phyloP scores from a whole-genome alignment of 2,888 invertebrate genomes.

The Cosmopolites sordidus region DNA sequence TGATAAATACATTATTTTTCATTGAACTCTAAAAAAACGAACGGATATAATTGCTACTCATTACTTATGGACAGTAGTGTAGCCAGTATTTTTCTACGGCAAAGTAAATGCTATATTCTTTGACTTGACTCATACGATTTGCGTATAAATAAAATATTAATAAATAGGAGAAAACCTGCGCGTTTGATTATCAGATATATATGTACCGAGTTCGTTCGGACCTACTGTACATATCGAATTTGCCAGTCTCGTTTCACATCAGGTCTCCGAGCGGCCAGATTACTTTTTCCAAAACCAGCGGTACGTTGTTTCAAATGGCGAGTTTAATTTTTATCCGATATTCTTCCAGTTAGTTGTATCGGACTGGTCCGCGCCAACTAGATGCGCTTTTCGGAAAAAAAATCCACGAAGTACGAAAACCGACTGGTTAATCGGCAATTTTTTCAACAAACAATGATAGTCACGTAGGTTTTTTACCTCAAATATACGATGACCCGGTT shows the following conservation, averaged over 20 bases:
- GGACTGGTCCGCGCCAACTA: neutral
- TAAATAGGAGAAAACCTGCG: conserved; percentile 10
- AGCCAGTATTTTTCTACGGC: too few species aligned
- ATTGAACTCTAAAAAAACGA: too few species aligned
- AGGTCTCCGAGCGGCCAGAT: neutral
- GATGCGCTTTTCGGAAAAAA: neutral
- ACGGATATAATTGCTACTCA: too few species aligned
- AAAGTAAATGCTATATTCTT: too few species aligned
- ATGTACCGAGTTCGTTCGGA: conserved; percentile 1
- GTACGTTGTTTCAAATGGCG: neutral
- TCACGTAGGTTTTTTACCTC: too few species aligned
- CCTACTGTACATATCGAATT: too few species aligned
- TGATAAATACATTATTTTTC: too few species aligned
- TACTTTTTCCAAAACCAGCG: neutral
- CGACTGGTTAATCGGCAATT: neutral
- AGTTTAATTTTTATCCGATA: neutral
- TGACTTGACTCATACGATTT: too few species aligned
- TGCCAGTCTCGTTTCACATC: too few species aligned
- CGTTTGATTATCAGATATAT: conserved; percentile 5
- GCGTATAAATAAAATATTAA: too few species aligned
- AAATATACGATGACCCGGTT: too few species aligned
- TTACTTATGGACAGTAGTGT: too few species aligned
- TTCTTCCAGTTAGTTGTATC: neutral
- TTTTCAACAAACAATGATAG: neutral
- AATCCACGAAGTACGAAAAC: neutral